Evolutionary conservation across 1,140 invertebrate species (phyloP).

Genomic region (Vanessa atalanta): DNA sequence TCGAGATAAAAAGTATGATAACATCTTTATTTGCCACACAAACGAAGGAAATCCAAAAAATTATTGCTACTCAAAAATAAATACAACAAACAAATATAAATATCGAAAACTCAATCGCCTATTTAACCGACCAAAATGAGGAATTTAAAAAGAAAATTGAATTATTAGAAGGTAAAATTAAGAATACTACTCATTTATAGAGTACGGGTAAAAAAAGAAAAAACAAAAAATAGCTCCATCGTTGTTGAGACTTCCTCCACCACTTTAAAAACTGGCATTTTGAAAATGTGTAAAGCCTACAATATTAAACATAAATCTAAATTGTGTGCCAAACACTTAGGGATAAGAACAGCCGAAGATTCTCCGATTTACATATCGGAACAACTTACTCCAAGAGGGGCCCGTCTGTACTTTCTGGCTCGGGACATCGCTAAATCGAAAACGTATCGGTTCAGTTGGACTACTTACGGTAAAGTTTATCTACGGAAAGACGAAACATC

Average conservation of each 20-base stretch:
- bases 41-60: conserved; percentile 14
- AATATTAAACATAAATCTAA: conserved; percentile 35
- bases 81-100: conserved; percentile 33
- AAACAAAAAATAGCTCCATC: conserved; percentile 9
- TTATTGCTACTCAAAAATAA: conserved; percentile 21
- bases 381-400: conserved; percentile 21
- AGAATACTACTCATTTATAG: no score
- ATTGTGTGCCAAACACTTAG: conserved; percentile 30
- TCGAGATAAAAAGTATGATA: conserved; percentile 21
- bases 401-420: conserved; percentile 15
- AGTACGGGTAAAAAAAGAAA: conserved; percentile 16
- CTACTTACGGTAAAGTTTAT: conserved; percentile 21
- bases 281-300: conserved; percentile 26
- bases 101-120: conserved; percentile 30
- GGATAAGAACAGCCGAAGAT: conserved; percentile 27
- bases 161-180: conserved; percentile 13
- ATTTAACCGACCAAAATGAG: conserved; percentile 22
- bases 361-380: conserved; percentile 21
- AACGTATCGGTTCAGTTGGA: conserved; percentile 17
- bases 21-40: conserved; percentile 22
- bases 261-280: conserved; percentile 23
- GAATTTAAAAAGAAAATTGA: conserved; percentile 29
- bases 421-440: conserved; percentile 18
- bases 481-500: conserved; percentile 19
- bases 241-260: conserved; percentile 23